phyloP scores from a whole-genome alignment of 2,113 vertebrate species.

The Ailuropoda melanoleuca region DNA sequence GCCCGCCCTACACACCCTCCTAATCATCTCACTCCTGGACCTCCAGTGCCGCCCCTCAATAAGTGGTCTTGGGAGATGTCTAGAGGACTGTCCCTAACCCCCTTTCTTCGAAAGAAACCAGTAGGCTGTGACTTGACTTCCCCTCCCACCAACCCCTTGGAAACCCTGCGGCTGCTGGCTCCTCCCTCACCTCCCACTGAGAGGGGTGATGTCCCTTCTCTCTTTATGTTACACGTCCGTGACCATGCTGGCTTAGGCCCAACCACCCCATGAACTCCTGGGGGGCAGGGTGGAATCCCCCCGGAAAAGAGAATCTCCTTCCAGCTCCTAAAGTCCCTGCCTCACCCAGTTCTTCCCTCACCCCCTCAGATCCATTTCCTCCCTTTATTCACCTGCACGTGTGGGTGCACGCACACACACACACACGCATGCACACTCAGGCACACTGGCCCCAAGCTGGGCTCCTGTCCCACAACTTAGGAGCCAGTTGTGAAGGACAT shows the following conservation, averaged over 20 bases:
- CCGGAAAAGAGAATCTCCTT: not conserved
- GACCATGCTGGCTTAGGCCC: no score
- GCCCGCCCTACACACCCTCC: not conserved
- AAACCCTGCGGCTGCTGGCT: no score
- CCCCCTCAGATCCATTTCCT: not conserved
- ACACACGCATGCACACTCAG: not conserved
- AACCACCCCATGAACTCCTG: not conserved
- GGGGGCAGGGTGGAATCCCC: no score
- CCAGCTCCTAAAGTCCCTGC: not conserved
- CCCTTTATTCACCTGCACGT: not conserved
- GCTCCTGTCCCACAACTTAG: not conserved
- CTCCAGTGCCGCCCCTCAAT: no score
- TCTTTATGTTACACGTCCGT: not conserved
- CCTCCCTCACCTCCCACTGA: not conserved
- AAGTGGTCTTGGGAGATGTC: rapidly evolving
- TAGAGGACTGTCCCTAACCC: not conserved
- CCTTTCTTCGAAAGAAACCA: not conserved
- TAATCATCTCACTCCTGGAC: not conserved
- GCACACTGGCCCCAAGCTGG: not conserved
- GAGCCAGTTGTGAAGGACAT: no score
- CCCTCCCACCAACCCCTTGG: not conserved
- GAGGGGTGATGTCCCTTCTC: not conserved
- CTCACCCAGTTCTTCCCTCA: not conserved
- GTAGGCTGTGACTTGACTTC: not conserved
- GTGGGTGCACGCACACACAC: no score